Evolutionary conservation across 2,113 vertebrate genomes (phyloP), one percentile per base, ranked within the genome.

Genomic region (Aramus guarauna): DNA sequence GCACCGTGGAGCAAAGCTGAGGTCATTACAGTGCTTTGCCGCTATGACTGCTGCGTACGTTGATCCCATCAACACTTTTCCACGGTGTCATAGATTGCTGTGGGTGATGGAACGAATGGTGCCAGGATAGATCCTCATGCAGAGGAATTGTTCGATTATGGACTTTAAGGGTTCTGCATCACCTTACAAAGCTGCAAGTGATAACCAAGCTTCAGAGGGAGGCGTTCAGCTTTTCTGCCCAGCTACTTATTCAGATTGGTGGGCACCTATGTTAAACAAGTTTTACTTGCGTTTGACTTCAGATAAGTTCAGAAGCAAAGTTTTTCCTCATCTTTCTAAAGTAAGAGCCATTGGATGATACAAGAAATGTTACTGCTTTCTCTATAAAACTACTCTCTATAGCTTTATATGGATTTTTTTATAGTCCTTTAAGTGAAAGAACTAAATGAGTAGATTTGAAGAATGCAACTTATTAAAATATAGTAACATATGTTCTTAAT

Each of bases 401-500:
- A 39, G 15, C 32, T 81, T 89, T 60, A 60, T n/a, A 21, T 36
- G 21, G 36, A 14, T 45, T 37, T 68, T 39, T 19, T 16, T 43
- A 64, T 64, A 45, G 12, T 64, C 20, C 10, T 26, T 36, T 76
- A 55, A 77, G 23, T 74, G 50, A 73, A 77, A 39, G 19, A 77
- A 72, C 16, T 43, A 36, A 59, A 83, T 32, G 15, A 68, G 7
- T n/a, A 29, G 56, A 55, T 64, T 58, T 47, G 85, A 82, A 87
- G 72, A 84, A 62, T 36, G 22, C 23, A 16, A 80, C 59, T 74
- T 39, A 64, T 32, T 86, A 93, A 94, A 48, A 64, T 67, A 23
- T 1, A 52, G 53, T 27, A 94, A 66, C 95, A 93, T 88, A 88
- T 95, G 93, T 63, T 81, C 75, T 68, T 62, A 53, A 81, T 90